phyloP scores from a whole-genome alignment of 2,113 vertebrate genomes.

The Aplodontia rufa region DNA sequence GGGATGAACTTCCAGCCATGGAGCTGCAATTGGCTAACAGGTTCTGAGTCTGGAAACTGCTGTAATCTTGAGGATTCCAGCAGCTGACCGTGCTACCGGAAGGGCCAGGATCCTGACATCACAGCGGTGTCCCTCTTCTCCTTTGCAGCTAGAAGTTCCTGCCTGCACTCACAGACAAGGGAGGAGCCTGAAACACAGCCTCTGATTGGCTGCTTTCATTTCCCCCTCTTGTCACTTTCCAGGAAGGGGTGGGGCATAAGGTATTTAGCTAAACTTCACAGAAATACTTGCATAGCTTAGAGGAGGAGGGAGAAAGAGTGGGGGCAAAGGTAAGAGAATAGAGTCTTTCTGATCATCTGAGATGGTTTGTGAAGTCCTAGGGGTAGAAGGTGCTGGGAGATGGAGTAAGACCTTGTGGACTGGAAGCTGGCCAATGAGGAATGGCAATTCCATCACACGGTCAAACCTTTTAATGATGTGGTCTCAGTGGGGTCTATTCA shows the following conservation, averaged over 20 bases:
- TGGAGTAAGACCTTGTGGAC: background rate
- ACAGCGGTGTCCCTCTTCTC: background rate
- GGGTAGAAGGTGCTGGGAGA: background rate
- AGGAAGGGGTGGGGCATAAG: background rate
- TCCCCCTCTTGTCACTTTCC: background rate
- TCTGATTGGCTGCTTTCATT: constrained; percentile 22
- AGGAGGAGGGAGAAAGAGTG: background rate
- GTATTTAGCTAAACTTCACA: background rate
- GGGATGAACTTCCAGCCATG: background rate
- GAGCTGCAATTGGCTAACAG: background rate
- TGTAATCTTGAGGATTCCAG: background rate
- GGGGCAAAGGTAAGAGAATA: background rate
- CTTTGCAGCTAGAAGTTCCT: background rate
- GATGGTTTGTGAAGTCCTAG: background rate
- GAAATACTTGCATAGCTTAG: background rate
- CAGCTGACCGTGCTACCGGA: background rate
- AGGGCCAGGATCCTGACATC: background rate
- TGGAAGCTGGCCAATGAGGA: background rate
- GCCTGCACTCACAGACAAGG: background rate
- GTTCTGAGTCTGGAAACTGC: background rate
- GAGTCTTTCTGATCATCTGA: background rate
- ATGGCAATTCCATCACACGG: background rate
- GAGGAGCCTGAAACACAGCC: background rate
- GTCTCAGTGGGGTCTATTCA: background rate
- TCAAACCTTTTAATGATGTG: constrained; percentile 43